Conservation (phyloP, 1,140 invertebrate genomes). For the Hycleus cichorii region DNA sequence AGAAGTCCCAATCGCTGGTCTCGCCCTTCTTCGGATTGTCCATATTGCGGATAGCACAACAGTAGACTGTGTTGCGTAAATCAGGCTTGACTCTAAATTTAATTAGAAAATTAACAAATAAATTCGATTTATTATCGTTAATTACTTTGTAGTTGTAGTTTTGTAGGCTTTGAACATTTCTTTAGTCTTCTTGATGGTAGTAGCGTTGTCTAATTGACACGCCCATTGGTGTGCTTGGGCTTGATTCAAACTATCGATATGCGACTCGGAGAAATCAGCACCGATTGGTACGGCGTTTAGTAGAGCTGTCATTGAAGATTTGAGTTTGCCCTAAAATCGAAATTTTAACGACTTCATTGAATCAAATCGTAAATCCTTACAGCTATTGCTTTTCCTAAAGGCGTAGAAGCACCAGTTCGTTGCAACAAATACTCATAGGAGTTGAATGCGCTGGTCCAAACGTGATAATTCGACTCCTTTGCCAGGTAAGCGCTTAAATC, state of each 20-base stretch:
- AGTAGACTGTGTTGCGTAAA: constrained; percentile 52
- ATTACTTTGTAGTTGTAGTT: not conserved
- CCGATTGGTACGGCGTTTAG: constrained; percentile 45
- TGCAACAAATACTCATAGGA: constrained; percentile 41
- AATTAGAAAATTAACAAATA: not conserved
- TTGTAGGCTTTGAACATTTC: constrained; percentile 28
- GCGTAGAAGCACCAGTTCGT: constrained; percentile 21
- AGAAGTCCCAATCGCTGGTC: constrained; percentile 41
- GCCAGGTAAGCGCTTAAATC: constrained; percentile 51
- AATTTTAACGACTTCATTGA: no score
- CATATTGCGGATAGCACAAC: constrained; percentile 44
- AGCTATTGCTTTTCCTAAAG: no score
- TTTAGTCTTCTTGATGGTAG: constrained; percentile 42
- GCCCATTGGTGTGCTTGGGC: constrained; percentile 43
- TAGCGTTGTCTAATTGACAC: constrained; percentile 43
- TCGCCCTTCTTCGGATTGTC: constrained; percentile 3
- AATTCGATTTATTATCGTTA: not conserved
- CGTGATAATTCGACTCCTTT: constrained; percentile 54
- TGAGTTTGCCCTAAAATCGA: not conserved
- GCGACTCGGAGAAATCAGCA: constrained; percentile 15
- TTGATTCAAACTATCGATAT: constrained; percentile 39
- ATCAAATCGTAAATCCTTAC: no score
- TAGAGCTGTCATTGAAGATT: constrained; percentile 49
- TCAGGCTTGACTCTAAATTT: constrained; percentile 45
- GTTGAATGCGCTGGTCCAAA: constrained; percentile 55